Base-by-base conservation (phyloP, 2,888 invertebrate genomes). In the Apamea crenata region DNA sequence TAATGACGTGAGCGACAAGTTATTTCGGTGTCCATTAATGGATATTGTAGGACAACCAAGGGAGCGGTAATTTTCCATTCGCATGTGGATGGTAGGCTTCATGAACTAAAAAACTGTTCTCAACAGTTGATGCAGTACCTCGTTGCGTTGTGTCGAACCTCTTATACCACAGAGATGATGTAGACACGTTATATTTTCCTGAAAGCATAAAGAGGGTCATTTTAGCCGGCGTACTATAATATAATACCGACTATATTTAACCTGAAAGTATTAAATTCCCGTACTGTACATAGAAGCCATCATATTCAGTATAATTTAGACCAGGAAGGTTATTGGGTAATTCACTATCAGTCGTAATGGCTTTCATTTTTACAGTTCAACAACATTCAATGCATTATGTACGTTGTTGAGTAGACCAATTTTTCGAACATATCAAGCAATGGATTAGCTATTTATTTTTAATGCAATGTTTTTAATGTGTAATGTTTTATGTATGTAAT, bases 1-100 rank as follows among this genome's bases (percentile, higher is more conserved):
- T 89, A 89, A 91, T 91, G 93, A 93, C 91, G 84, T 91, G 89
- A 66, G 74, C 63, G 73, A 63, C 53, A 82, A 82, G 68, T 71
- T 56, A 71, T 70, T 71, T 63, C 18, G 29, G 8, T 67, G 47
- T 67, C 63, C 63, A 71, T 66, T 63, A 79, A 71, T 74, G 21
- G 29, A 47, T 83, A 14, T 65, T 68, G 53, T 44, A 29, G 29
- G 29, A n/a, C 10, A 67, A n/a, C n/a, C 21, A 68, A 47, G 7
- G 50, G 8, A 32, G 8, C 5, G 5, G 25, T 53, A 32, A 32
- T 16, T 69, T 50, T 16, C 47, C 8, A 50, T 29, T 50, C 14
- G 14, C 2, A 16, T 70, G 16, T 50, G 32, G 50, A 50, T 50
- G 21, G 21, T 50, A 25, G 8, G 50, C 8, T 16, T 25, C 18